Conservation (phyloP, 2,888 invertebrate species). For the Archaeoteleia sp. region DNA sequence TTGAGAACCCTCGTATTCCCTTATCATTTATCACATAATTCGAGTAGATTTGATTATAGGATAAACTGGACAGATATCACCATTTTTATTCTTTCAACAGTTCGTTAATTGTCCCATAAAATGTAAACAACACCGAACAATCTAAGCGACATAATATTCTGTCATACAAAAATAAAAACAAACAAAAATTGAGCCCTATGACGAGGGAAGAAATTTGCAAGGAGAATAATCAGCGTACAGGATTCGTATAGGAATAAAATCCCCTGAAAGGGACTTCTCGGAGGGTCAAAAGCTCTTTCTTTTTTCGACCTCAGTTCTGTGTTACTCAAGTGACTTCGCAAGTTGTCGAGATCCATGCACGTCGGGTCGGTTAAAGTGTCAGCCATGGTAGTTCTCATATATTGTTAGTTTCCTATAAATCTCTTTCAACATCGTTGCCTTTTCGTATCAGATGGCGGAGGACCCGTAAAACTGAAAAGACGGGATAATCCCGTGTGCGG, state of each 20-base stretch:
- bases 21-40: slow-evolving; percentile 1
- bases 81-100: slow-evolving; percentile 26
- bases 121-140: too few species aligned
- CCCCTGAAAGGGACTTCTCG: slow-evolving; percentile 25
- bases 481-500: slow-evolving; percentile 27
- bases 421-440: slow-evolving; percentile 22
- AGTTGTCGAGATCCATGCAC: slow-evolving; percentile 27
- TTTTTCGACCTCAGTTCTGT: slow-evolving; percentile 13
- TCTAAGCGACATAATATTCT: neutral
- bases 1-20: slow-evolving; percentile 11
- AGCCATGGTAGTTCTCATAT: slow-evolving; percentile 36
- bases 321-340: slow-evolving; percentile 40
- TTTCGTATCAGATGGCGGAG: slow-evolving; percentile 22
- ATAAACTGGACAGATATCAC: slow-evolving; percentile 12
- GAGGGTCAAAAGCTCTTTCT: slow-evolving; percentile 29
- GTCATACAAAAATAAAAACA: neutral
- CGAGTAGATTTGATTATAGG: slow-evolving; percentile 31
- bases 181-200: too few species aligned
- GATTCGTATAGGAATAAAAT: slow-evolving; percentile 32
- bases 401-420: slow-evolving; percentile 32
- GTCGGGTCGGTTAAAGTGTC: slow-evolving; percentile 41
- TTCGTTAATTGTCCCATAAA: slow-evolving; percentile 29
- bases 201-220: too few species aligned
- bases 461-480: slow-evolving; percentile 30
- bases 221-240: slow-evolving; percentile 23